Conservation (phyloP, 2,113 vertebrate genomes). For the Carassius carassius region DNA sequence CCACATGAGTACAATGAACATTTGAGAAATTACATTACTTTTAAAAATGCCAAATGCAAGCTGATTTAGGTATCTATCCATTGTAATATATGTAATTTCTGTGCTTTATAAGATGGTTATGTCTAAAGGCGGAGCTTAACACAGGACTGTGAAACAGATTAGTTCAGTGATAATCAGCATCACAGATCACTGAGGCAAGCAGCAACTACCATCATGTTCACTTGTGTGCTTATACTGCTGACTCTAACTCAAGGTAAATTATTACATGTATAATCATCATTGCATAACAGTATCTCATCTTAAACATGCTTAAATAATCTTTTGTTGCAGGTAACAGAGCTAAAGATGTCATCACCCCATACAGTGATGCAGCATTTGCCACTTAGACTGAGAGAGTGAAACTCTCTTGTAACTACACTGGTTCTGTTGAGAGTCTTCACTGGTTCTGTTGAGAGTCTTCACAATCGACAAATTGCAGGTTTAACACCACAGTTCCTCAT, state of each 20-base stretch:
- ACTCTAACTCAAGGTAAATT: neutral
- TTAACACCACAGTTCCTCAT: slow-evolving; percentile 21
- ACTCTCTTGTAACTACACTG: slow-evolving; percentile 36
- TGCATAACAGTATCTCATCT: neutral
- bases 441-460: slow-evolving; percentile 29
- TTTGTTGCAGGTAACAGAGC: neutral
- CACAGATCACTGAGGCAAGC: neutral
- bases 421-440: neutral
- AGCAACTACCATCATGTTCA: neutral
- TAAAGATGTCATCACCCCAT: slow-evolving; percentile 18
- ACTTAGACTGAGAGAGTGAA: neutral
- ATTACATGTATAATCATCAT: neutral
- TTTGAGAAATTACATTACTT: neutral
- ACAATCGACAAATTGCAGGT: slow-evolving; percentile 42
- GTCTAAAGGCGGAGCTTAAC: neutral
- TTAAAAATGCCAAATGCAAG: neutral
- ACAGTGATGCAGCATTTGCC: neutral
- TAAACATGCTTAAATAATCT: neutral
- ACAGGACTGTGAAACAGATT: neutral
- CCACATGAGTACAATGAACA: neutral
- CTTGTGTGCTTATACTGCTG: neutral
- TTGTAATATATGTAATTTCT: too few species aligned
- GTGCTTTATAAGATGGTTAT: neutral
- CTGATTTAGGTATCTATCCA: too few species aligned
- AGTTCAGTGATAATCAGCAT: neutral